Conservation (phyloP, 2,113 vertebrate species). For the Ancistrus triradiatus region DNA sequence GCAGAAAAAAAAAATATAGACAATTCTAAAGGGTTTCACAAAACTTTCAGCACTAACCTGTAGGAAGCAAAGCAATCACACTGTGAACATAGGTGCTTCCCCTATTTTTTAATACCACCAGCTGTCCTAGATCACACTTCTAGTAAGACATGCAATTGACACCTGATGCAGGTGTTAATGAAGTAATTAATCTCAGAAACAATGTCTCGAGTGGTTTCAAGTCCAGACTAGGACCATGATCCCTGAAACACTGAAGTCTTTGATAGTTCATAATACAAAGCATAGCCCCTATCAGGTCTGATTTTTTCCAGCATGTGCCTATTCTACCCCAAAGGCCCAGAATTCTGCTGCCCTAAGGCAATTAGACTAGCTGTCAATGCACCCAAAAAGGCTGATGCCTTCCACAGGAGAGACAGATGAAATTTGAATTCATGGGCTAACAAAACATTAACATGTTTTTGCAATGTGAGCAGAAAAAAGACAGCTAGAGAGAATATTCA, state of each 20-base stretch:
- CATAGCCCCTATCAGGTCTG: slow-evolving; percentile 26
- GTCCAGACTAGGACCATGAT: slow-evolving; percentile 33
- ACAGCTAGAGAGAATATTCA: background rate
- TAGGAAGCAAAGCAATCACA: no score
- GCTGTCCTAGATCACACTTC: no score
- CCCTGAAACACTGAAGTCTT: slow-evolving; percentile 39
- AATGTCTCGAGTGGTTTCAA: slow-evolving; percentile 33
- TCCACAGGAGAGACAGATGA: slow-evolving; percentile 34
- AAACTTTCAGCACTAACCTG: no score
- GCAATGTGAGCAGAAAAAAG: background rate
- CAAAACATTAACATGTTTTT: slow-evolving; percentile 18
- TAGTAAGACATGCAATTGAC: no score
- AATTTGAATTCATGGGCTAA: slow-evolving; percentile 18
- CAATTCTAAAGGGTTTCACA: no score
- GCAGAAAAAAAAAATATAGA: no score
- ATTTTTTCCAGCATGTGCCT: slow-evolving; percentile 34
- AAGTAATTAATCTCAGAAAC: slow-evolving; percentile 40
- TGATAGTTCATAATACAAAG: slow-evolving; percentile 39
- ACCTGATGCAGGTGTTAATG: no score
- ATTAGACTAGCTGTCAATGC: slow-evolving; percentile 52
- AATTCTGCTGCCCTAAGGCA: slow-evolving; percentile 47
- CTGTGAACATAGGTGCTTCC: no score
- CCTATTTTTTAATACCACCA: no score
- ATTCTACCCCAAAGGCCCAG: slow-evolving; percentile 30
- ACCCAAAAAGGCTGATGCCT: slow-evolving; percentile 45